Conservation (phyloP, 2,888 invertebrate species). For the Idaea dimidiata region DNA sequence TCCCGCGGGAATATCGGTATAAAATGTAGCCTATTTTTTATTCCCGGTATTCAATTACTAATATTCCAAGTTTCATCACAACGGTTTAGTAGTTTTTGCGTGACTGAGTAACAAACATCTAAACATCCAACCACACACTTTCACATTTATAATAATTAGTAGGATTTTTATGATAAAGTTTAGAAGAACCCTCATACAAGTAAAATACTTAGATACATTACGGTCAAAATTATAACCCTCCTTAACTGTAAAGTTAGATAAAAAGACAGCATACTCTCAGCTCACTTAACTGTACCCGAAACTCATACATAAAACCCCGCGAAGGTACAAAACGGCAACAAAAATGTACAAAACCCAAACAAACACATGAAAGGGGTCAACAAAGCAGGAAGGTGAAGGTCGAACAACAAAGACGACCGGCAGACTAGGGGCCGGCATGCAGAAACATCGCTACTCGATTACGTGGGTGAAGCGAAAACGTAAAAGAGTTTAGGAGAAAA, state of each 20-base stretch:
- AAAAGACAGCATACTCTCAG: neutral
- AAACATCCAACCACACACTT: too few species aligned
- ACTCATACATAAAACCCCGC: conserved; percentile 6
- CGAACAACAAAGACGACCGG: conserved; percentile 45
- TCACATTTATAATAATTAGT: too few species aligned
- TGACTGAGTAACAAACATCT: too few species aligned
- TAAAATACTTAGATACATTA: too few species aligned
- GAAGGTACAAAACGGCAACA: conserved; percentile 17
- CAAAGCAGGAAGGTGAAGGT: conserved; percentile 58
- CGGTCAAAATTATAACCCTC: too few species aligned
- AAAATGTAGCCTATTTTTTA: too few species aligned
- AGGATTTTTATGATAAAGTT: too few species aligned
- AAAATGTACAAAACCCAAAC: conserved; percentile 29
- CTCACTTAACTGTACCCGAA: neutral
- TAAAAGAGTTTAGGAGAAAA: conserved; percentile 46
- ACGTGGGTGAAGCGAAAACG: conserved; percentile 56
- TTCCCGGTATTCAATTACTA: too few species aligned
- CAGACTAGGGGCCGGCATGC: conserved; percentile 17
- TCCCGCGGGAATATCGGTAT: too few species aligned
- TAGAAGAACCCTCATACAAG: too few species aligned
- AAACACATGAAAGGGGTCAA: conserved; percentile 33
- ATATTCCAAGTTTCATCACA: too few species aligned
- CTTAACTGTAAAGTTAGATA: neutral
- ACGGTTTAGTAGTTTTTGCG: too few species aligned
- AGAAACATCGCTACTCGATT: conserved; percentile 64